Evolutionary conservation across 1,140 invertebrate genomes (phyloP), one percentile per base, ranked within the genome.

Genomic region (Drosophila kanapiae): DNA sequence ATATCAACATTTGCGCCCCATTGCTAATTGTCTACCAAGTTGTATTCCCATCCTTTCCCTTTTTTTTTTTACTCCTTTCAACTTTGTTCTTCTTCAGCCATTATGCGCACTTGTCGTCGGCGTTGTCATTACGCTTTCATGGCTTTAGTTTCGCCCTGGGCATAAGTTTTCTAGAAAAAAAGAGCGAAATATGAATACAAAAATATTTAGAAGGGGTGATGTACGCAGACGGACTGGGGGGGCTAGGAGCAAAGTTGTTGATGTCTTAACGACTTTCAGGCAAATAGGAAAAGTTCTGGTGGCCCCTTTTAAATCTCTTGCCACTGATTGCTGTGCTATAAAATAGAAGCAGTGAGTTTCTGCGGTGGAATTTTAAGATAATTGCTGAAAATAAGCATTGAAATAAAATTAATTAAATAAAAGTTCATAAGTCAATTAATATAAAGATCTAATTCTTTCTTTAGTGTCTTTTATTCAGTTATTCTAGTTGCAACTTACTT

Each of bases 51-150:
- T 59, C 7, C 29, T 29, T 63, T 57, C 31, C 14, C 27, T 31
- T 56, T 48, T 42, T 14, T 23, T 37, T 40, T 37, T 35, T n/a
- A 63, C 33, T 61, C n/a, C 27, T 13, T 63, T 64, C 18, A 35
- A 42, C 62, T 59, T 78, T 60, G 40, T 58, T 59, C 43, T 47
- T 59, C 33, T 58, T 27, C 51, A 68, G 76, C 75, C 80, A 79
- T 83, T 83, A 79, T 42, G 69, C 77, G 80, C 80, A 80, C 67
- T 79, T 79, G 80, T 82, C 74, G 80, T 65, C 78, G 48, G 63
- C 45, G 53, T 75, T 88, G 80, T 80, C 80, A 88, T 87, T 83
- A 87, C 53, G 74, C 78, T 88, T 87, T 87, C 72, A 86, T 86
- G 75, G 70, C 62, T 82, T 86, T 86, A 86, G 82, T 86, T 86